Conservation (phyloP, 2,888 invertebrate genomes). For the Drosophila koepferae region DNA sequence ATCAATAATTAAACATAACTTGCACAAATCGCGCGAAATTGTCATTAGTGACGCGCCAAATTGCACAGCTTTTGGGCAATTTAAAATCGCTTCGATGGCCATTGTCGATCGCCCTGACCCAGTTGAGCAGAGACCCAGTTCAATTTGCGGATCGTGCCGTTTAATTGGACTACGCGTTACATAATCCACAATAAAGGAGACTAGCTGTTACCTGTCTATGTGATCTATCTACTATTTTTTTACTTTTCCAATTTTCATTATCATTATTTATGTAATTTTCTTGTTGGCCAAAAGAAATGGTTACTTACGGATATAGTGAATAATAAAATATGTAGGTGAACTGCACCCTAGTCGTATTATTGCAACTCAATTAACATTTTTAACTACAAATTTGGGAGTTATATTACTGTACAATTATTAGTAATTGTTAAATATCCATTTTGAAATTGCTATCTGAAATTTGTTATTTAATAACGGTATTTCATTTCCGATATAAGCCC, state of each 20-base stretch:
- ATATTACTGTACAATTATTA: neutral
- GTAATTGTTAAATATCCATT: neutral
- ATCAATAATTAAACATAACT: constrained; percentile 58
- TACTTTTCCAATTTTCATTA: constrained; percentile 33
- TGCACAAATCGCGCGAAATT: constrained; percentile 61
- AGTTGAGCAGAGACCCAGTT: constrained; percentile 47
- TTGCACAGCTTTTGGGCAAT: constrained; percentile 39
- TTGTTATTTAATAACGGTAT: neutral
- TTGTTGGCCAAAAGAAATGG: constrained; percentile 5
- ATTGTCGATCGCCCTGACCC: constrained; percentile 55
- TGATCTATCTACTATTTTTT: constrained; percentile 14
- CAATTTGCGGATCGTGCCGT: constrained; percentile 53
- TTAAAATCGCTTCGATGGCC: constrained; percentile 42
- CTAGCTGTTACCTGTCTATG: constrained; percentile 16
- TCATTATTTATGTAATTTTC: constrained; percentile 52
- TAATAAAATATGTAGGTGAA: neutral
- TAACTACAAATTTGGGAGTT: neutral
- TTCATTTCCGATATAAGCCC: too few species aligned
- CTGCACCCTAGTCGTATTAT: neutral
- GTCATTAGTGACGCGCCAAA: constrained; percentile 68
- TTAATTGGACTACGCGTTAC: constrained; percentile 58
- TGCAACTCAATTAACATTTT: neutral
- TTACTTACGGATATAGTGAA: constrained; percentile 1
- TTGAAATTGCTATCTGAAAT: neutral
- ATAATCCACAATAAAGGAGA: constrained; percentile 18